Conservation (phyloP, 1,140 invertebrate genomes). For the Panagrolaimus sp. region DNA sequence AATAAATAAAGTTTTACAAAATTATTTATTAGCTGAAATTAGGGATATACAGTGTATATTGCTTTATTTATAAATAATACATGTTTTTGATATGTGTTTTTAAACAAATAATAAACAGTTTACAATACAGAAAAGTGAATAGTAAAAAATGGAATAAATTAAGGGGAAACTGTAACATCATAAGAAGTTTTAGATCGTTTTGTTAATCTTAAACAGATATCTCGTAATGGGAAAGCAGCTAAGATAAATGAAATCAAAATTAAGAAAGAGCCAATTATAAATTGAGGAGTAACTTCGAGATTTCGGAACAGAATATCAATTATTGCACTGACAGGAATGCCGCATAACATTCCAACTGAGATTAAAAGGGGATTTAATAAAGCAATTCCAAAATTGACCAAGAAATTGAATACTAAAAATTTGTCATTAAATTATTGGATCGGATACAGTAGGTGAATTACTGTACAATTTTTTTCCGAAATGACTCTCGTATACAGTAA, state of each 20-base stretch:
- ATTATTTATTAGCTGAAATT: no score
- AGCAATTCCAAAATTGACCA: conserved; percentile 57
- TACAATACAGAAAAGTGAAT: no score
- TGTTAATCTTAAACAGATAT: not conserved
- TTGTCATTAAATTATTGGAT: not conserved
- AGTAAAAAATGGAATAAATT: not conserved
- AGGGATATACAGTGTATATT: no score
- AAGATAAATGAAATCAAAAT: conserved; percentile 51
- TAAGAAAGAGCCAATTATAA: conserved; percentile 45
- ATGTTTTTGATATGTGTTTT: no score
- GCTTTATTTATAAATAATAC: no score
- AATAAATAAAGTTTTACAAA: no score
- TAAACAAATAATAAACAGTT: no score
- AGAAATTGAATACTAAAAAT: conserved; percentile 56
- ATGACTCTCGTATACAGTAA: not conserved
- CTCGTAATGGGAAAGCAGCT: conserved; percentile 42
- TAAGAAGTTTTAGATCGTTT: not conserved
- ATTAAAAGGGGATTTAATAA: conserved; percentile 49
- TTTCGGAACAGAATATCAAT: conserved; percentile 49
- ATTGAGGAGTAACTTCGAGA: conserved; percentile 35
- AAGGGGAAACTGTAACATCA: conserved; percentile 4
- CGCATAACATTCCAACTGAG: conserved; percentile 55
- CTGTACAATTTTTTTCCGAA: conserved; percentile 12
- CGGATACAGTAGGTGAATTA: not conserved
- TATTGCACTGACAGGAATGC: conserved; percentile 50